Conservation (phyloP, 2,888 invertebrate species). For the Schizaphis graminum region DNA sequence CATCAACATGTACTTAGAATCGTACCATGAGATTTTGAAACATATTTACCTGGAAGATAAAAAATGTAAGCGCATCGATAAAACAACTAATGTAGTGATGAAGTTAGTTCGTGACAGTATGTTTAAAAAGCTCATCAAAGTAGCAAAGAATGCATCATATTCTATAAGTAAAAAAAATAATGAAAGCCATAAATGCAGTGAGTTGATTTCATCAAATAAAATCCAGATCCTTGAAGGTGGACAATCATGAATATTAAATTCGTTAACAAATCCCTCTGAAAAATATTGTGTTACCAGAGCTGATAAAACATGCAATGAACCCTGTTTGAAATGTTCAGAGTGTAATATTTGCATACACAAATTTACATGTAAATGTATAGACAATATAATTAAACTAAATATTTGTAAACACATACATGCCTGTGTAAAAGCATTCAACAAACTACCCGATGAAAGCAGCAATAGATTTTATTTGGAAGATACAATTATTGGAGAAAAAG, state of each 20-base stretch:
- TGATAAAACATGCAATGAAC: not conserved
- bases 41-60: slow-evolving; percentile 24
- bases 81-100: slow-evolving; percentile 13
- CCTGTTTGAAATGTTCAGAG: not conserved
- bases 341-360: not conserved
- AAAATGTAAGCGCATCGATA: slow-evolving; percentile 18
- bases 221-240: not conserved
- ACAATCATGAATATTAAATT: not conserved
- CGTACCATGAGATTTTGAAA: slow-evolving; percentile 10
- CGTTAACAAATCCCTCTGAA: not conserved
- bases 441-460: not conserved
- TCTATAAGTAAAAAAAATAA: not conserved
- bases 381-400: slow-evolving; percentile 9
- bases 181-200: not conserved
- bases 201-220: slow-evolving; percentile 6
- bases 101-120: slow-evolving; percentile 9
- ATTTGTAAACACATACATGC: slow-evolving; percentile 33
- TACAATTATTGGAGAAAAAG: not conserved
- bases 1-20: slow-evolving; percentile 20
- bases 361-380: slow-evolving; percentile 23
- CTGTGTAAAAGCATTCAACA: not conserved
- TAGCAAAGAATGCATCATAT: not conserved
- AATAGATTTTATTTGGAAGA: not conserved
- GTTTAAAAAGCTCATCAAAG: slow-evolving; percentile 11
- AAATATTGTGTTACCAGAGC: not conserved